Evolutionary conservation across 2,888 invertebrate genomes (phyloP), one percentile per base, ranked within the genome.

Genomic region (Argynnis bischoffii): DNA sequence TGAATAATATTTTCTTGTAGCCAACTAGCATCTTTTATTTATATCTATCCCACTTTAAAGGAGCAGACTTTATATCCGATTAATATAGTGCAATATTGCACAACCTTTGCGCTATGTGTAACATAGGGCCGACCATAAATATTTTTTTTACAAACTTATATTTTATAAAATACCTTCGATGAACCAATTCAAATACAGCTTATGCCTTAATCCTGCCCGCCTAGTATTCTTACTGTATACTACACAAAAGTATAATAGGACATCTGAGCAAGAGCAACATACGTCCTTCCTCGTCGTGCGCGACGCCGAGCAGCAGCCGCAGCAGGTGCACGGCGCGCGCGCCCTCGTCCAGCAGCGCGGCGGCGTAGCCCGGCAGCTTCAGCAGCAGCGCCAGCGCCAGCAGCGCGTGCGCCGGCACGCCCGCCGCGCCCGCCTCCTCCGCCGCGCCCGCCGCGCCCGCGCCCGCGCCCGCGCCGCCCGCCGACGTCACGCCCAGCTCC

Each of bases 211-310:
- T 35, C 6, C 6, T 18, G 18, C 18, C 18, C 18, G 18, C 18
- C n/a, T n/a, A n/a, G 18, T 26, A 26, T 26, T 26, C 4, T 3
- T 4, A 26, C 3, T 4, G 26, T 26, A 26, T 26, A 26, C 4
- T 4, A 11, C 8, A 41, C 35, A 41, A 41, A 0, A 41, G 11
- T 41, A 41, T 41, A 11, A 11, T 8, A 35, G 8, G 11, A 11
- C 11, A 41, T 41, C 11, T 2, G 1, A 8, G 11, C 2, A 11
- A 2, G 1, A 3, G 35, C 35, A 41, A 41, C 35, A 41, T 8
- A 96, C 96, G 96, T 84, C 98, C 98, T 89, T 98, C 97, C 57
- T 98, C 98, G 81, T 98, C 98, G 78, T 98, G 97, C 3, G 97
- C 96, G 6, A 98, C 98, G 26, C 98, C 99, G 21, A 99, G 93